phyloP scores from a whole-genome alignment of 2,113 vertebrate species.

The Istiophorus platypterus region DNA sequence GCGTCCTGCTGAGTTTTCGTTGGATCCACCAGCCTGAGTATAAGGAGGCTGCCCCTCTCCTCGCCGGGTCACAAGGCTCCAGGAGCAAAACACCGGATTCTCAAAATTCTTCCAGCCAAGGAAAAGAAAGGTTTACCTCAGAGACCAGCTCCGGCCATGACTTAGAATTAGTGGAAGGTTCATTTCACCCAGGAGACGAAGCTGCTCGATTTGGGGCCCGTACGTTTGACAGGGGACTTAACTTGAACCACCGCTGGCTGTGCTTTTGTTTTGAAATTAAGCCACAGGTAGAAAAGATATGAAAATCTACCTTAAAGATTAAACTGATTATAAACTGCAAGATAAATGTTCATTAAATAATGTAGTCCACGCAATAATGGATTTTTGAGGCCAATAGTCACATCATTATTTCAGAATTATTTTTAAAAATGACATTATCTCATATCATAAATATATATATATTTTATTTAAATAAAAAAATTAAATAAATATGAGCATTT shows the following conservation, averaged over 20 bases:
- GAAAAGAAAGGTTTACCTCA: neutral
- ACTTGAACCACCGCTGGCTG: neutral
- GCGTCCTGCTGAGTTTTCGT: neutral
- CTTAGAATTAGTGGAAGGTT: neutral
- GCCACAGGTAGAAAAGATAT: too few relatives aligned
- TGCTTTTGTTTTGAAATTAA: neutral
- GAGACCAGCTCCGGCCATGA: neutral
- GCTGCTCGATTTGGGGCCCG: neutral
- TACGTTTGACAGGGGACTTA: neutral
- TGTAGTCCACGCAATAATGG: too few relatives aligned
- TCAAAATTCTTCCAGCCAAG: conserved; percentile 21
- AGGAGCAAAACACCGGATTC: conserved; percentile 22
- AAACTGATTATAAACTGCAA: neutral
- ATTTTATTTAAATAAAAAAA: too few relatives aligned
- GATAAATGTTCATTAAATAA: neutral
- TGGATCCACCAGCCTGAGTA: conserved; percentile 27
- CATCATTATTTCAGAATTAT: too few relatives aligned
- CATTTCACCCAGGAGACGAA: neutral
- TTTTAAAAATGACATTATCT: too few relatives aligned
- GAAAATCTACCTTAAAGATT: neutral
- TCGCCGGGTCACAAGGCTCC: conserved; percentile 69
- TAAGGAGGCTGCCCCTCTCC: conserved; percentile 30
- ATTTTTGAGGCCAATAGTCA: too few relatives aligned
- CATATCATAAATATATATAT: too few relatives aligned
- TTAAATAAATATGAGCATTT: too few relatives aligned